phyloP scores from a whole-genome alignment of 2,888 invertebrate genomes.

The Pachycephus smyrnensis region DNA sequence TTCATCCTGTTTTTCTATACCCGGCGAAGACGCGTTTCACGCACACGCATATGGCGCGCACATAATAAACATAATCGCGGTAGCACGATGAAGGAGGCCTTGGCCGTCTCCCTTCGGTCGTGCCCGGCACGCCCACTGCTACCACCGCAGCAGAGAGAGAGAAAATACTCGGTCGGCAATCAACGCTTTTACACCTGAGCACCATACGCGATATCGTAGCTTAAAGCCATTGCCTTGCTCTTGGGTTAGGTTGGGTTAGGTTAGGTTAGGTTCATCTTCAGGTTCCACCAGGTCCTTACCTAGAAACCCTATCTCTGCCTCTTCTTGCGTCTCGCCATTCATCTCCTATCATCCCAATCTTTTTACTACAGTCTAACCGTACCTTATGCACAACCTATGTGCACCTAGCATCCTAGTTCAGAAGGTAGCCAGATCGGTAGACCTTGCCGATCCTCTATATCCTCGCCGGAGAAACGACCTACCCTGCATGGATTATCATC shows the following conservation, averaged over 20 bases:
- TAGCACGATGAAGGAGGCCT: constrained; percentile 60
- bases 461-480: constrained; percentile 28
- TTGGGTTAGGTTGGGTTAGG: not conserved
- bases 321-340: not conserved
- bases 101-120: constrained; percentile 62
- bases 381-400: not conserved
- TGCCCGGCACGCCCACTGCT: constrained; percentile 64
- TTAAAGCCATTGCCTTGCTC: not conserved
- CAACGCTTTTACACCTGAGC: constrained; percentile 65
- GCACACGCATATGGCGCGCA: not conserved
- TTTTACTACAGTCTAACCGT: not conserved
- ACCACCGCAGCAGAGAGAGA: constrained; percentile 53
- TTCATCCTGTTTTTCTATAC: constrained; percentile 5
- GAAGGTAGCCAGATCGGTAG: not conserved
- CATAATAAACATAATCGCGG: constrained; percentile 62
- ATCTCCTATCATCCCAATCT: not conserved
- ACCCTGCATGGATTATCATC: constrained; percentile 48
- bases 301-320: not conserved
- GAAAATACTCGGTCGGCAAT: constrained; percentile 61
- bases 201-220: constrained; percentile 29
- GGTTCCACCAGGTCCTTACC: not conserved
- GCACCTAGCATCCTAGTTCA: not conserved
- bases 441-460: not conserved
- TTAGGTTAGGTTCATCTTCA: not conserved
- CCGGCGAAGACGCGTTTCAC: not conserved